Evolutionary conservation across 2,113 vertebrate species (phyloP).

Genomic region (Chroicocephalus ridibundus): DNA sequence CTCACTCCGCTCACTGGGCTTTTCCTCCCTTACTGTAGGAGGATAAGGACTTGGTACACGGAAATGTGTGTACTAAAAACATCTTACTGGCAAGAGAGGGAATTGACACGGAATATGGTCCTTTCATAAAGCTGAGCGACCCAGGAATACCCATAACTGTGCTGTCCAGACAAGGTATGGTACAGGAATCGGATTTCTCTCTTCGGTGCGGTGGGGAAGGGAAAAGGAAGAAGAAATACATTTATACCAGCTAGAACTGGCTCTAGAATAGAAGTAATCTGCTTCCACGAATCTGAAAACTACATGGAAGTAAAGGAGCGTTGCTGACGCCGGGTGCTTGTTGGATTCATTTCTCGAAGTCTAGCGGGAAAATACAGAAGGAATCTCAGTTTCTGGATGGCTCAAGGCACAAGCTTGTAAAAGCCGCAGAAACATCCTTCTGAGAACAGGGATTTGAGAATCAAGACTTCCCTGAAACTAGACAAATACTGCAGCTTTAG

Average conservation of each 20-base stretch:
- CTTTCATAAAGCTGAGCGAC: slow-evolving; percentile 98
- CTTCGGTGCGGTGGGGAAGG: neutral
- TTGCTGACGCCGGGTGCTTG: neutral
- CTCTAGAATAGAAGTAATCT: neutral
- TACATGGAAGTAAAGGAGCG: neutral
- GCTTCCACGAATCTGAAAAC: neutral
- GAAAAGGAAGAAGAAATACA: neutral
- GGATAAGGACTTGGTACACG: slow-evolving; percentile 96
- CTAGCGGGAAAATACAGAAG: neutral
- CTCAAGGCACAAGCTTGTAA: neutral
- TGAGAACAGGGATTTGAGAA: neutral
- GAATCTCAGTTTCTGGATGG: neutral
- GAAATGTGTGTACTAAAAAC: slow-evolving; percentile 95
- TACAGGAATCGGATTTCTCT: neutral
- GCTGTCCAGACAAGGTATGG: slow-evolving; percentile 87
- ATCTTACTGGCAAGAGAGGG: slow-evolving; percentile 92
- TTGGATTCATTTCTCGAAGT: neutral
- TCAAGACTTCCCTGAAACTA: neutral
- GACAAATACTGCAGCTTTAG: neutral
- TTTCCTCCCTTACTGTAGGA: slow-evolving; percentile 74
- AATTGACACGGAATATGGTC: slow-evolving; percentile 80
- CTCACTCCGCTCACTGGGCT: neutral
- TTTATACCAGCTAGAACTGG: neutral
- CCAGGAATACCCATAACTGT: slow-evolving; percentile 94
- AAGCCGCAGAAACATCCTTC: neutral